Evolutionary conservation across 2,113 vertebrate genomes (phyloP).

Genomic region (Calyptommatus sinebrachiatus): DNA sequence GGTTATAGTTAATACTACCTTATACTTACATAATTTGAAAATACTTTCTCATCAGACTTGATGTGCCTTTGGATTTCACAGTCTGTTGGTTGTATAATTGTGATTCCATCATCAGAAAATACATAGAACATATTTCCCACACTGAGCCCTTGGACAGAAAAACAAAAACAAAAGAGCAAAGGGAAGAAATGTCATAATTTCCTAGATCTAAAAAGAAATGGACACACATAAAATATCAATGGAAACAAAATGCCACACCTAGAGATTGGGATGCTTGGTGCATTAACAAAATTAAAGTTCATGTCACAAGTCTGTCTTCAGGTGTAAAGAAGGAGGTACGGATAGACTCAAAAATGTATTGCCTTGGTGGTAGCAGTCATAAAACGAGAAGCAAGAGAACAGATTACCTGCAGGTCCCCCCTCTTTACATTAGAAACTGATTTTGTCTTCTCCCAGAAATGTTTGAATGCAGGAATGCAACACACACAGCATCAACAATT

Average conservation of each 20-base stretch:
- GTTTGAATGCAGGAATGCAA: constrained; percentile 13
- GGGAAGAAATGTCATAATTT: neutral
- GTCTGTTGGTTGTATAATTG: constrained; percentile 83
- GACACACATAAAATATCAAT: neutral
- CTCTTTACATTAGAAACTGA: constrained; percentile 28
- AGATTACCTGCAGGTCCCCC: neutral
- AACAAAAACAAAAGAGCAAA: constrained; percentile 38
- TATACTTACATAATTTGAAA: constrained; percentile 85
- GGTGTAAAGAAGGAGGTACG: constrained; percentile 48
- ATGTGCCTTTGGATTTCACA: constrained; percentile 91
- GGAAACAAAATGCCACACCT: constrained; percentile 5
- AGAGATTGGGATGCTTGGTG: constrained; percentile 29
- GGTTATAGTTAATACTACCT: neutral
- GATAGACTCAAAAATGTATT: constrained; percentile 60
- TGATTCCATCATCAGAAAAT: constrained; percentile 89
- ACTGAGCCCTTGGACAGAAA: constrained; percentile 80
- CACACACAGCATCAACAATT: neutral
- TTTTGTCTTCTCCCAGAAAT: constrained; percentile 6
- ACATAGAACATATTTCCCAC: constrained; percentile 97
- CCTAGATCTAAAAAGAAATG: neutral
- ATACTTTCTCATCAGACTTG: constrained; percentile 83
- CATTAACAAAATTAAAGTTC: constrained; percentile 43
- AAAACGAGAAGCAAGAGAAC: neutral
- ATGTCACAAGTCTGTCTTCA: constrained; percentile 45
- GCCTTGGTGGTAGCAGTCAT: constrained; percentile 40